Evolutionary conservation across 2,888 invertebrate genomes (phyloP).

Genomic region (Galeopsomyia nigrocyanea): DNA sequence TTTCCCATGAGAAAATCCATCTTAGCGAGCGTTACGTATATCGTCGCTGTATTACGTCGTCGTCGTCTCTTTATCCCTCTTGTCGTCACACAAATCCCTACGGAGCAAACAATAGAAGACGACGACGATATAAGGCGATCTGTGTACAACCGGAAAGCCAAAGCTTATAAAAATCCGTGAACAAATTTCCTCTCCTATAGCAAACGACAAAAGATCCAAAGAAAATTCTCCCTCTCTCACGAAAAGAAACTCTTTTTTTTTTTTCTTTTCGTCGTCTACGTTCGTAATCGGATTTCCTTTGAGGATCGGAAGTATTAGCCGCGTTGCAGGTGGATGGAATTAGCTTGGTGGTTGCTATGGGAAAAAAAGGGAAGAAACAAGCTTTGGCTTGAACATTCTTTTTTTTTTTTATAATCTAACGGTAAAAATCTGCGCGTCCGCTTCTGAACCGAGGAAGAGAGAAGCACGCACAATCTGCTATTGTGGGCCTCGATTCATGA

Average conservation of each 20-base stretch:
- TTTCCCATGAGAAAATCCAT: background rate
- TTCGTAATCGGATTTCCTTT: constrained; percentile 38
- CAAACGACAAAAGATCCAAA: too few relatives aligned
- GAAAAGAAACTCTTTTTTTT: too few relatives aligned
- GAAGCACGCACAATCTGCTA: constrained; percentile 62
- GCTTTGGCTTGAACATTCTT: constrained; percentile 12
- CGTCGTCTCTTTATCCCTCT: too few relatives aligned
- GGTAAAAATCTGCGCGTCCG: constrained; percentile 7
- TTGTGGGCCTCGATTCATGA: constrained; percentile 67
- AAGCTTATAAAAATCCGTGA: too few relatives aligned
- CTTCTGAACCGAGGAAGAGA: background rate
- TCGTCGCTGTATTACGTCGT: too few relatives aligned
- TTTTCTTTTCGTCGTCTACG: too few relatives aligned
- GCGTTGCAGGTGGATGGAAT: constrained; percentile 20
- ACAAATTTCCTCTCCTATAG: too few relatives aligned
- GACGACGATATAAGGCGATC: too few relatives aligned
- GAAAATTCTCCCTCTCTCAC: too few relatives aligned
- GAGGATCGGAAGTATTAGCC: background rate
- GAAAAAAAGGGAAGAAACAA: constrained; percentile 12
- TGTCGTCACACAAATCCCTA: background rate
- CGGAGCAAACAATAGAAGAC: too few relatives aligned
- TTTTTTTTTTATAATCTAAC: constrained; percentile 17
- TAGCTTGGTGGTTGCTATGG: constrained; percentile 1
- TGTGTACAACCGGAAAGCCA: too few relatives aligned
- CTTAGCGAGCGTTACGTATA: background rate